Base-by-base conservation (phyloP, 2,888 invertebrate genomes). In the Lysandra coridon region DNA sequence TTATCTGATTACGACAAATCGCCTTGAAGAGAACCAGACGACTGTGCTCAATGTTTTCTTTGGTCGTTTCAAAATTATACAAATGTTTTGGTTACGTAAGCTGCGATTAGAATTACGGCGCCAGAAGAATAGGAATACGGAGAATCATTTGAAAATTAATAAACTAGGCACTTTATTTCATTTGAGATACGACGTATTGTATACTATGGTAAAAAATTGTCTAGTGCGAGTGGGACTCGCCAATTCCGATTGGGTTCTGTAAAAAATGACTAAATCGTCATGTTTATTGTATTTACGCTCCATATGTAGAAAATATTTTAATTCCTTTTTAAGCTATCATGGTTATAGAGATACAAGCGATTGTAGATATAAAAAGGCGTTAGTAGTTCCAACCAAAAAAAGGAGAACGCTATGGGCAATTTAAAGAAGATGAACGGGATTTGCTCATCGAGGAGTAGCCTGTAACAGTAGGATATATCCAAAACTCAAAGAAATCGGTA, bases 1-100 rank as follows among this genome's bases (percentile, higher is more conserved):
- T 89, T 89, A 90, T 89, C 87, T 88, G 89, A 91, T 91, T 89
- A 89, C 89, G 88, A 89, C 88, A 87, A 88, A 87, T 86, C 83
- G 84, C 84, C 84, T 88, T 88, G 91, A 90, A 88, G 88, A 86
- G 87, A 90, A 89, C 85, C 91, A 91, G 91, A 90, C 85, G 83
- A 86, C 84, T 86, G 85, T 83, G 85, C 84, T 83, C 85, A 86
- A 83, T 85, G 85, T 84, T 87, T 86, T 85, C 88, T 91, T 91
- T 92, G 91, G 91, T 91, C 90, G 89, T 90, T 85, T 87, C 84
- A 79, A 83, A 82, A 83, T 84, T 85, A 84, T 85, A 80, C 78
- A 78, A 80, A 85, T 85, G 82, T 85, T 86, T 83, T 82, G 87
- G 86, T 83, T 86, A 84, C 85, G 85, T 87, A 87, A 88, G 86